Evolutionary conservation across 2,888 invertebrate genomes (phyloP), one percentile per base, ranked within the genome.

Genomic region (Polyploca ridens): DNA sequence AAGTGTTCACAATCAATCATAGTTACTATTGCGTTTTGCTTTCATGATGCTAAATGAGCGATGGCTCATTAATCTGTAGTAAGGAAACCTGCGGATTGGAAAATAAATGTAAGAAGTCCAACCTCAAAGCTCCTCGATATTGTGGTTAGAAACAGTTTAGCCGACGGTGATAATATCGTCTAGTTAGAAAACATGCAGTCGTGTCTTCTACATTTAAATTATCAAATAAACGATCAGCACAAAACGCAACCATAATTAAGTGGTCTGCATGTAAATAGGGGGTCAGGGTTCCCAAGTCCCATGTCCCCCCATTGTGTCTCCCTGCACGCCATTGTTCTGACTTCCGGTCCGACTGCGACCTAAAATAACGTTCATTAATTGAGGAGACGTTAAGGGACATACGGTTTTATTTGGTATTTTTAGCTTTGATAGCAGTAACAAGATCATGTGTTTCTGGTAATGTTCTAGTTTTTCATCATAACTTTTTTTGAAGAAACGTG

Each of bases 261-360:
- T 72, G 65, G 64, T 70, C 69, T 69, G 64, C 76, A 70, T 71
- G 70, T 65, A 72, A 74, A 73, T 64, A 63, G 70, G 72, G 81
- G 87, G 83, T 82, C 83, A 83, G 66, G 79, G 78, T 75, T 77
- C 71, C 19, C 69, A 75, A 74, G 81, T 79, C 77, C 78, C 74
- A 63, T 76, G 77, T 72, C 74, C 75, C 59, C 77, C 77, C 77
- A 76, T 80, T 82, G 79, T 78, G 72, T 76, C 71, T 70, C 73
- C 65, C 71, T 66, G 65, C 69, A 68, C 67, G 62, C 75, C 75
- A 78, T 83, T 82, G 85, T 81, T 58, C 75, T 66, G 65, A 75
- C 79, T 84, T 86, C 86, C 85, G 77, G 78, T 66, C 65, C 71
- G 63, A 65, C 65, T 65, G 62, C 62, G n/a, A 46, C 46, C 46